Evolutionary conservation across 2,888 invertebrate species (phyloP).

Genomic region (Capitulum mitella): DNA sequence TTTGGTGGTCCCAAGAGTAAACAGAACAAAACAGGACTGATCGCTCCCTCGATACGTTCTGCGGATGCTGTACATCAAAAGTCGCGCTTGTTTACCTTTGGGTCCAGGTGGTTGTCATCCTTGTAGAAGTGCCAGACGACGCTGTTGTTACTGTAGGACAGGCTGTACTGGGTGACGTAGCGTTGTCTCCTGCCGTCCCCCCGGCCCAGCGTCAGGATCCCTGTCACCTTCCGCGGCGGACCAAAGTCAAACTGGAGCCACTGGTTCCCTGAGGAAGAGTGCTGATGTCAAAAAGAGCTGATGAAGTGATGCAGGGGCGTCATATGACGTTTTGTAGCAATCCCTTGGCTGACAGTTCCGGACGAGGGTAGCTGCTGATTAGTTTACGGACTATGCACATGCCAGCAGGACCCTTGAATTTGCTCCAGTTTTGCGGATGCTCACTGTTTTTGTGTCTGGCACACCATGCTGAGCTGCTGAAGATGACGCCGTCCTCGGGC

Average conservation of each 20-base stretch:
- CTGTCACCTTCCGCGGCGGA: conserved; percentile 49
- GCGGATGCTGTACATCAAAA: too few relatives aligned
- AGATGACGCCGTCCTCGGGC: conserved; percentile 48
- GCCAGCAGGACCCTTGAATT: too few relatives aligned
- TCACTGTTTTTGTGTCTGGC: conserved; percentile 47
- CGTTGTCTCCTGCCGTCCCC: conserved; percentile 47
- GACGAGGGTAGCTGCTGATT: too few relatives aligned
- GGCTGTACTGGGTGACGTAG: conserved; percentile 49
- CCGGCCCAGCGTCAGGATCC: conserved; percentile 48
- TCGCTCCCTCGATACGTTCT: too few relatives aligned
- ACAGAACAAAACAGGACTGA: too few relatives aligned
- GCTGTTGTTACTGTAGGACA: conserved; percentile 50
- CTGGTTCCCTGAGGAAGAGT: conserved; percentile 43
- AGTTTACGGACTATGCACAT: too few relatives aligned
- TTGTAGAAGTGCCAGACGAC: conserved; percentile 48
- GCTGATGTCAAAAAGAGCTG: too few relatives aligned
- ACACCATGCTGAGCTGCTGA: conserved; percentile 50
- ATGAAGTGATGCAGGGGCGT: too few relatives aligned
- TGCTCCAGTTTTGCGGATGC: conserved; percentile 28
- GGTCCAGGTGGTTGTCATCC: conserved; percentile 48
- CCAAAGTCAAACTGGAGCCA: conserved; percentile 51
- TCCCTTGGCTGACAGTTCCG: too few relatives aligned
- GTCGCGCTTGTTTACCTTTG: conserved; percentile 43
- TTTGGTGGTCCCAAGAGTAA: too few relatives aligned
- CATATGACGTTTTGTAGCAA: too few relatives aligned